Base-by-base conservation (phyloP, 2,113 vertebrate genomes). In the Geococcyx californianus region DNA sequence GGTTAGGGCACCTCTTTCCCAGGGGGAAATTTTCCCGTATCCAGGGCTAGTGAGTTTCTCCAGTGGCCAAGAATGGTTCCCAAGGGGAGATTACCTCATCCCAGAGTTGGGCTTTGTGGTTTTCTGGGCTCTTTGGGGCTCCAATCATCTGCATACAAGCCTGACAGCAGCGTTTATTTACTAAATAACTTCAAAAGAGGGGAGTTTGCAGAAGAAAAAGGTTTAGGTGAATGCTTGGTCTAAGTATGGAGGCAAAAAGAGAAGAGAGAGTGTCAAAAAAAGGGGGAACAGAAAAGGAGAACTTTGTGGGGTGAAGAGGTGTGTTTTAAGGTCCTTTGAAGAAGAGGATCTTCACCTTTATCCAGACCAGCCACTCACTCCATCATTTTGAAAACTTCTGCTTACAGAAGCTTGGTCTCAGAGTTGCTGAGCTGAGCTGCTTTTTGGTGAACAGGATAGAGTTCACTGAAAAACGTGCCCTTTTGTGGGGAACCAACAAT, bases 401-500 rank as follows among this genome's bases (percentile, higher is more conserved):
- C 85, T 86, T 78, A 31, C 72, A 78, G 84, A 84, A 92, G 38
- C 87, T 94, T 95, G 91, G 81, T 81, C 47, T 18, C 1, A 1
- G 44, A 76, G 84, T 74, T 49, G 56, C 1, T 1, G 44, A 76
- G 84, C 77, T 49, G 56, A 87, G 82, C 49, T 91, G 56, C 84
- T 52, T 64, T 47, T 72, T 78, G 95, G 84, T 84, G 80, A 87
- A 29, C 47, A 1, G 73, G 77, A 40, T 9, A 49, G 95, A 91
- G 94, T 66, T 89, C 91, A 82, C 77, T 8, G 1, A 89, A 89
- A 97, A 96, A 97, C 94, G 93, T 95, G 93, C 84, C 95, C 95
- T 94, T 97, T 95, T 93, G 95, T 91, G 91, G 91, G 70, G 89
- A 95, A 93, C 89, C 94, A 94, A 73, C 95, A 93, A 95, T 96